Conservation (phyloP, 2,888 invertebrate genomes). For the Camponotus fellah region DNA sequence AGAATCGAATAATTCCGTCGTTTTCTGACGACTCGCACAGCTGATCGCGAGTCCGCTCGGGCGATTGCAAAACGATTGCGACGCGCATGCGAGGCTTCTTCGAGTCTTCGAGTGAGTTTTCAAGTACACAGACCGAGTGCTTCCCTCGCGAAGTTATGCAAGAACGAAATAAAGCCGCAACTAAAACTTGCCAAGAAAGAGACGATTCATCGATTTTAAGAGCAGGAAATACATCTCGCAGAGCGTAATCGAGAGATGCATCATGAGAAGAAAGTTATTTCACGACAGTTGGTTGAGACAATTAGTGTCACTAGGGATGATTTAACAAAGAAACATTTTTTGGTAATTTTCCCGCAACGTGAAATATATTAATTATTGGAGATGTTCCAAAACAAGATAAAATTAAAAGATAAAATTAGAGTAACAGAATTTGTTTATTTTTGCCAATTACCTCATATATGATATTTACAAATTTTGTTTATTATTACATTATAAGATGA, state of each 20-base stretch:
- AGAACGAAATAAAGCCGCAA: slow-evolving; percentile 66
- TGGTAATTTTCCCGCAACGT: background rate
- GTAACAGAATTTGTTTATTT: background rate
- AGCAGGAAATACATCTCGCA: background rate
- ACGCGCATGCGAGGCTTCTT: slow-evolving; percentile 47
- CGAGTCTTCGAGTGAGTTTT: slow-evolving; percentile 10
- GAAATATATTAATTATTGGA: background rate
- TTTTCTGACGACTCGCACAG: slow-evolving; percentile 21
- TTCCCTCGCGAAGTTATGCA: slow-evolving; percentile 58
- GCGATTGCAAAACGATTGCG: slow-evolving; percentile 62
- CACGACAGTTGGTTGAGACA: background rate
- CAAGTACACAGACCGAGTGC: slow-evolving; percentile 16
- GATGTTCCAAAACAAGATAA: background rate
- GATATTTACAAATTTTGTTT: background rate
- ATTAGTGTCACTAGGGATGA: slow-evolving; percentile 6
- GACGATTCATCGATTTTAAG: slow-evolving; percentile 58
- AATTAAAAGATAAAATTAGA: background rate
- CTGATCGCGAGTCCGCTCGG: slow-evolving; percentile 19
- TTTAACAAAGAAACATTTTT: background rate
- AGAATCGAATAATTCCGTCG: slow-evolving; percentile 34
- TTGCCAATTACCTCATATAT: background rate
- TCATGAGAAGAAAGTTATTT: slow-evolving; percentile 28
- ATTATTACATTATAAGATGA: background rate
- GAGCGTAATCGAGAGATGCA: background rate
- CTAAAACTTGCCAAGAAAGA: slow-evolving; percentile 62